phyloP scores from a whole-genome alignment of 2,113 vertebrate genomes.

The Asarcornis scutulata region DNA sequence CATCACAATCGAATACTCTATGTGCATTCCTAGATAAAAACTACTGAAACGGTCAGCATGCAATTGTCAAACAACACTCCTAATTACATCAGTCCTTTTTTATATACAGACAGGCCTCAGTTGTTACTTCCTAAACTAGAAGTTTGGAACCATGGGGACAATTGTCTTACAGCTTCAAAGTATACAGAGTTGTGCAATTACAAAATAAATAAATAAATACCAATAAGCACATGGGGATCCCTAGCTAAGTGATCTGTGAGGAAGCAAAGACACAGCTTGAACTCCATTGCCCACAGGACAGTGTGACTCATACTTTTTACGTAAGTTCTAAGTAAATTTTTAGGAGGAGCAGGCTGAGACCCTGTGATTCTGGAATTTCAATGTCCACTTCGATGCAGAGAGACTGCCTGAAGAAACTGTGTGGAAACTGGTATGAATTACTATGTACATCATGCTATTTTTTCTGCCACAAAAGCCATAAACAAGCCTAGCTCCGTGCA shows the following conservation, averaged over 20 bases:
- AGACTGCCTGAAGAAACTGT: background rate
- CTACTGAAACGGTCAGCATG: background rate
- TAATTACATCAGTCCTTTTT: background rate
- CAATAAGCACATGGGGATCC: background rate
- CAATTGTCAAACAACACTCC: background rate
- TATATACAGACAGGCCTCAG: background rate
- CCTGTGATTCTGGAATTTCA: background rate
- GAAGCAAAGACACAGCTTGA: background rate
- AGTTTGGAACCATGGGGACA: background rate
- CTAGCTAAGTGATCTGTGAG: background rate
- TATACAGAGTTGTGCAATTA: background rate
- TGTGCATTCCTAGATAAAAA: background rate
- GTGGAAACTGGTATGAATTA: background rate
- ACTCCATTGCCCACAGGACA: background rate
- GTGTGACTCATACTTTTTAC: background rate
- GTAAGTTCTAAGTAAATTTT: background rate
- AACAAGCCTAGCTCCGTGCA: background rate
- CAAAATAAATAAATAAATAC: background rate
- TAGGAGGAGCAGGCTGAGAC: background rate
- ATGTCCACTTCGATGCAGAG: background rate
- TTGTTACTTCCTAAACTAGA: background rate
- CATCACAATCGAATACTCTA: background rate
- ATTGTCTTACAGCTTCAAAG: background rate
- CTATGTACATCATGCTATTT: background rate
- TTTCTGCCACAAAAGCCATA: background rate